Evolutionary conservation across 2,797 vertebrate species (phyloP), one percentile per base, ranked within the genome.

Genomic region (Petrocephalus schoutedeni): DNA sequence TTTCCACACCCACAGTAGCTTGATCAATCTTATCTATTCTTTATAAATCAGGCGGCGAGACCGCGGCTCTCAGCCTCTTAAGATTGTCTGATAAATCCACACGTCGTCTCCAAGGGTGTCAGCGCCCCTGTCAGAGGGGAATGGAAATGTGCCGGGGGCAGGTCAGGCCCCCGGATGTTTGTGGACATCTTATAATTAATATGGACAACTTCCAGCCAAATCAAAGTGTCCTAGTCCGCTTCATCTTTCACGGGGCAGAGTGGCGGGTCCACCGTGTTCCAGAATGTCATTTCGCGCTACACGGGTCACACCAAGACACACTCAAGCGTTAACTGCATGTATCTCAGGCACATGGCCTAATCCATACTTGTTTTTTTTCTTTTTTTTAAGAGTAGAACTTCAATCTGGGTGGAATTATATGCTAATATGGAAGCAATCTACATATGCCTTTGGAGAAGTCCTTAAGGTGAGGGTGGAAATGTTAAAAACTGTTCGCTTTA

Each of bases 21-120:
- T 94, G 94, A 95, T 95, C 94, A 93, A 92, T 93, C 93, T 90
- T 95, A 93, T 95, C 95, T 94, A 95, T 93, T 88, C 89, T 90
- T 91, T 91, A 94, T 95, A 92, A 95, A 95, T 95, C 92, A 94
- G 88, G 90, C 90, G 83, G 89, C 36, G 82, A 49, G 86, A 57
- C 51, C 10, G 56, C 49, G 21, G n/a, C 74, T 83, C 89, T 90
- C 89, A 77, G 88, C 90, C 90, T 77, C 87, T 89, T 21, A 6
- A 89, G 91, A 93, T 93, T 91, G 89, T 90, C 71, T 87, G 90
- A 91, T 90, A 92, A 91, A 93, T 89, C 90, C 90, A 74, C 88
- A 87, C 80, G 87, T 89, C 77, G 89, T 58, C 87, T 67, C 90
- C 90, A 57, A 2, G 88, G 21, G 86, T 89, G 84, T 90, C 86